A percentile compares a stretch with the other conserved stretches of the same genome.
Conservation (phyloP, 2,888 invertebrate species). For the Monochamus alternatus region DNA sequence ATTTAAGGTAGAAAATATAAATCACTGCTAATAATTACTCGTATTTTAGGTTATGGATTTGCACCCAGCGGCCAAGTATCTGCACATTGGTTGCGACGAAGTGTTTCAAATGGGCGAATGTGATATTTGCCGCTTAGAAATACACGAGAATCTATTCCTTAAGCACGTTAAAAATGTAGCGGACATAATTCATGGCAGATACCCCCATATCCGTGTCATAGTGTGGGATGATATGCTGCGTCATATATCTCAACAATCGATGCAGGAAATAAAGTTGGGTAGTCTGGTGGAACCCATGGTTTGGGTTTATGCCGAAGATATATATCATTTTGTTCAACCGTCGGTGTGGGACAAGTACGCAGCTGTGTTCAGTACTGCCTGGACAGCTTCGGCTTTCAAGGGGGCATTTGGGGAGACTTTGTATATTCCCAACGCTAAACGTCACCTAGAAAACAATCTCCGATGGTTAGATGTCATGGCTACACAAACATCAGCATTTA, state of each 20-base stretch:
- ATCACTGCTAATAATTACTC: no score
- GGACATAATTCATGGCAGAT: constrained; percentile 74
- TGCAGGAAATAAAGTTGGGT: constrained; percentile 78
- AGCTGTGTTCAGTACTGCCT: constrained; percentile 78
- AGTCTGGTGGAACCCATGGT: constrained; percentile 84
- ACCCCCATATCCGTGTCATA: constrained; percentile 76
- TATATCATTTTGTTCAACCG: constrained; percentile 73
- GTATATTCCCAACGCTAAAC: constrained; percentile 78
- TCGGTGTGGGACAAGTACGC: constrained; percentile 80
- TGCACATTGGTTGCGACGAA: constrained; percentile 85
- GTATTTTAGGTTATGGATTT: constrained; percentile 63
- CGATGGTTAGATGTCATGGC: constrained; percentile 81
- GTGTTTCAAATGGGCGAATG: constrained; percentile 83
- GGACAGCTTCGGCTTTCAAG: constrained; percentile 85
- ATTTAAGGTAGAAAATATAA: neutral
- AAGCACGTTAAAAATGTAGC: constrained; percentile 77
- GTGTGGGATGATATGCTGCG: constrained; percentile 90
- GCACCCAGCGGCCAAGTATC: constrained; percentile 69
- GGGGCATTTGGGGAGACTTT: constrained; percentile 82
- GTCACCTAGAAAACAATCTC: constrained; percentile 81
- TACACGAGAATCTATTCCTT: constrained; percentile 76
- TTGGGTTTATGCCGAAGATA: constrained; percentile 85
- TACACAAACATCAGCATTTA: constrained; percentile 74
- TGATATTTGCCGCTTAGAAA: constrained; percentile 73
- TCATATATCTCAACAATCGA: constrained; percentile 75